A percentile compares a stretch with the other conserved stretches of the same genome.
phyloP scores from a whole-genome alignment of 2,113 vertebrate genomes.

The Caracal caracal region DNA sequence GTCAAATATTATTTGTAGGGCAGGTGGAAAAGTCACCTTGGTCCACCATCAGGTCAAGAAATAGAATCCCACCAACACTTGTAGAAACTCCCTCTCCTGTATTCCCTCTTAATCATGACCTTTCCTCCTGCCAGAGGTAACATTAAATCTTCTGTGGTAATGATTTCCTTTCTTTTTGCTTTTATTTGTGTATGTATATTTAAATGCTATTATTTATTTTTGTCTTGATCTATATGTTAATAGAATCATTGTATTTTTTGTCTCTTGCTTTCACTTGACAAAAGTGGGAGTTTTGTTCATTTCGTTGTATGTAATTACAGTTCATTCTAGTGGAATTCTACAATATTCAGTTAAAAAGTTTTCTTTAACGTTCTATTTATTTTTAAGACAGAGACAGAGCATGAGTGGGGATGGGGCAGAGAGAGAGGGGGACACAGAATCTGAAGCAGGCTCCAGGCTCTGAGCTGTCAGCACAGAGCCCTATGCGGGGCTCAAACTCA shows the following conservation, averaged over 20 bases:
- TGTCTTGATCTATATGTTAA: background rate
- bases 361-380: too few relatives aligned
- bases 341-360: too few relatives aligned
- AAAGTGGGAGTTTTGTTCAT: conserved; percentile 14
- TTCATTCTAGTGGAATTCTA: background rate
- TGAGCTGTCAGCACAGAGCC: too few relatives aligned
- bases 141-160: background rate
- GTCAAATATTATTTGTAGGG: background rate
- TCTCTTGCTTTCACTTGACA: background rate
- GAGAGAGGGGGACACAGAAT: too few relatives aligned
- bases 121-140: background rate
- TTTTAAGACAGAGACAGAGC: too few relatives aligned
- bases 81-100: background rate
- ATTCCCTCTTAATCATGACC: background rate
- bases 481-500: too few relatives aligned
- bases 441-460: too few relatives aligned
- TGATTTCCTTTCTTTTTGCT: conserved; percentile 4
- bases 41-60: background rate
- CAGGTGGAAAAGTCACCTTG: background rate
- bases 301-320: background rate
- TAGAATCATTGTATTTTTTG: background rate
- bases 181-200: background rate
- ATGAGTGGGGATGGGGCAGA: too few relatives aligned
- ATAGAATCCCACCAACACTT: background rate
- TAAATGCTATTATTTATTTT: background rate